Evolutionary conservation across 2,113 vertebrate species (phyloP), one percentile per base, ranked within the genome.

Genomic region (Malaclemys terrapin): DNA sequence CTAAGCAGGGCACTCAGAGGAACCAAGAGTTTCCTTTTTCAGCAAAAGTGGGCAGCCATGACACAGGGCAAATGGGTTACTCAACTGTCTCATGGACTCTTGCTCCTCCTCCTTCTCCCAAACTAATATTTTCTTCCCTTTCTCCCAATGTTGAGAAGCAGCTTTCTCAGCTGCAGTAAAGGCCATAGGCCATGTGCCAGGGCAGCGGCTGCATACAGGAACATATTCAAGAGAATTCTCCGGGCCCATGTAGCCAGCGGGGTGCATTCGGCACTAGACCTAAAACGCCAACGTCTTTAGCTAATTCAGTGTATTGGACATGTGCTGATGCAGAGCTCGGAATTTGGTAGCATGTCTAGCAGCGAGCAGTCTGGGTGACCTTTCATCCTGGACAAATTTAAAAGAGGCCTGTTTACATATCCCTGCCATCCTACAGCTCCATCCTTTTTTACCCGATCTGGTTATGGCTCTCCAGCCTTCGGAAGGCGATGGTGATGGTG

Each of bases 1-100:
- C 53, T 54, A 22, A 54, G 53, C 53, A 54, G 53, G 20, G 3
- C 53, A 54, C 20, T 22, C 53, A 6, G 53, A 54, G 53, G 53
- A 54, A 54, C 53, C 53, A 54, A 54, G 53, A 22, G 53, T 54
- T 54, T 54, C 53, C 53, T 22, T 54, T 54, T 54, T 54, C 53
- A 54, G 53, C 20, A 54, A 54, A 54, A 22, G 20, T 22, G 53
- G 53, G 53, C 53, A 54, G 53, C 53, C 53, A 54, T 2, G 53
- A 54, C 53, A 5, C 13, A 0, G 54, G 38, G 56, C 45, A 59
- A 45, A 47, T 0, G 1, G 45, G 4, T 53, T 0, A 0, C 29
- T 49, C 25, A 5, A 49, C 72, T 10, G 19, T 54, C 53, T 54
- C 19, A 54, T 1, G 7, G 19, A 54, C 53, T 54, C 53, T 54